Evolutionary conservation across 2,888 invertebrate species (phyloP).

Genomic region (Tillus elongatus): DNA sequence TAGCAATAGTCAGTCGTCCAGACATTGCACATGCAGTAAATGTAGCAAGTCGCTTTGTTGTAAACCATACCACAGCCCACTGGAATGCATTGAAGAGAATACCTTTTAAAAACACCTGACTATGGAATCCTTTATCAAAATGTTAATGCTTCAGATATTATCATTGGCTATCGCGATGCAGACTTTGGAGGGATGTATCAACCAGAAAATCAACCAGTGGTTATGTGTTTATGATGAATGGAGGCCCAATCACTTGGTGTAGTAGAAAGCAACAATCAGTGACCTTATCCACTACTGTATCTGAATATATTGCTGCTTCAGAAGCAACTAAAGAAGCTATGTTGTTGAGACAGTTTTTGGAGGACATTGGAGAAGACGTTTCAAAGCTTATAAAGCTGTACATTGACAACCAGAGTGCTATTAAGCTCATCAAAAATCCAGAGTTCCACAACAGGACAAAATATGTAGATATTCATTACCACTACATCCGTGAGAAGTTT

Average conservation of each 20-base stretch:
- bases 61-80: slow-evolving; percentile 11
- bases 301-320: slow-evolving; percentile 1
- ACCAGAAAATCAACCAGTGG: background rate
- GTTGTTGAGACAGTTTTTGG: background rate
- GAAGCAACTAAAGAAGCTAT: background rate
- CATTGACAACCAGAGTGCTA: slow-evolving; percentile 12
- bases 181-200: background rate
- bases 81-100: no score
- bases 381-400: no score
- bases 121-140: slow-evolving; percentile 17
- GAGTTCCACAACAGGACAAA: no score
- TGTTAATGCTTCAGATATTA: slow-evolving; percentile 12
- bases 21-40: slow-evolving; percentile 21
- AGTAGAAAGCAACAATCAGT: slow-evolving; percentile 21
- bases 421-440: slow-evolving; percentile 8
- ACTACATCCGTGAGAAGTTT: slow-evolving; percentile 12
- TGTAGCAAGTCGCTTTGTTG: slow-evolving; percentile 17
- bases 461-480: no score
- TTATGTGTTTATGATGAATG: background rate
- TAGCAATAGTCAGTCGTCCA: slow-evolving; percentile 18
- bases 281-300: background rate
- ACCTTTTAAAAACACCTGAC: slow-evolving; percentile 22
- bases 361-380: background rate
- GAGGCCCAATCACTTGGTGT: slow-evolving; percentile 1
- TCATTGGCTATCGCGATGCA: slow-evolving; percentile 9